A percentile compares a stretch with the other conserved stretches of the same genome.
Evolutionary conservation across 2,797 vertebrate genomes (phyloP).

Genomic region (Ammospiza maritima): DNA sequence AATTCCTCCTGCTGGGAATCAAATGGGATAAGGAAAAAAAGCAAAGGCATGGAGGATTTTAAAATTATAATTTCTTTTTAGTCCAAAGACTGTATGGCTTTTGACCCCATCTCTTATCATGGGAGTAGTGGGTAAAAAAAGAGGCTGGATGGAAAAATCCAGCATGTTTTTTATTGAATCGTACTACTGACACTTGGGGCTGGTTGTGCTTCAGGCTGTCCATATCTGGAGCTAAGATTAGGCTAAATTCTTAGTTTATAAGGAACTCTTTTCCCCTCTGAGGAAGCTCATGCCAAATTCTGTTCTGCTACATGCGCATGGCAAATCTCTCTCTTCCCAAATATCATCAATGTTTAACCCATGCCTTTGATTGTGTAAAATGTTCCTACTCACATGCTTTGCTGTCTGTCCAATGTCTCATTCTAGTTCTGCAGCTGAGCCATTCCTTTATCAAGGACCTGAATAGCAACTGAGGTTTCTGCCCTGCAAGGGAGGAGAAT

Average conservation of each 20-base stretch:
- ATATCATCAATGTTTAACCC: neutral
- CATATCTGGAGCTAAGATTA: neutral
- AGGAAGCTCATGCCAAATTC: neutral
- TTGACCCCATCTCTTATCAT: neutral
- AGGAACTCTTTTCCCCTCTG: neutral
- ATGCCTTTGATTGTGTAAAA: neutral
- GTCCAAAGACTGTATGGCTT: neutral
- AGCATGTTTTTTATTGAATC: neutral
- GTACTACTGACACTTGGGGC: neutral
- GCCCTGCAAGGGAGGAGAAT: constrained; percentile 16
- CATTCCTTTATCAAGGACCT: constrained; percentile 20
- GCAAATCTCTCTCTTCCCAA: neutral
- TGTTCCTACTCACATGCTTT: neutral
- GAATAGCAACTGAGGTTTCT: constrained; percentile 37
- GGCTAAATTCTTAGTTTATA: neutral
- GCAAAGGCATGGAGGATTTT: neutral
- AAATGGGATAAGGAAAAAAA: neutral
- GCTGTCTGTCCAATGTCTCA: neutral
- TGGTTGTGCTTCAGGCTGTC: neutral
- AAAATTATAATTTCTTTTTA: neutral
- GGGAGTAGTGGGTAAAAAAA: neutral
- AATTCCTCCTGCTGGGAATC: neutral
- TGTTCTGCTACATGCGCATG: neutral
- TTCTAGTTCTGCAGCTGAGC: neutral
- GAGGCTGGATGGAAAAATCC: neutral